Base-by-base conservation (phyloP, 2,113 vertebrate species). In the Chiloscyllium plagiosum region DNA sequence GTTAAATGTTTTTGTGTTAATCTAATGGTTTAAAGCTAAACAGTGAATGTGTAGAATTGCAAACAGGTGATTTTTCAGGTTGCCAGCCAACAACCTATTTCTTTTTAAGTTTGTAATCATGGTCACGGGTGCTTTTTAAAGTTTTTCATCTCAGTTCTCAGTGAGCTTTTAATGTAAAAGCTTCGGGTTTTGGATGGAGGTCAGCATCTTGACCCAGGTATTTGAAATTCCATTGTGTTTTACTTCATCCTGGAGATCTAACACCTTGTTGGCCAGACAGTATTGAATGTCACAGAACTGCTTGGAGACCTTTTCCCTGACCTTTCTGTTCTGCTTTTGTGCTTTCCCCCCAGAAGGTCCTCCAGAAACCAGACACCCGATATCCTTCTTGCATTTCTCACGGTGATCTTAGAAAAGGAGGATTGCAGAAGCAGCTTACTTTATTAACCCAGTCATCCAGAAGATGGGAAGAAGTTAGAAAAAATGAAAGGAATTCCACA, bases 321-420 rank as follows among this genome's bases (percentile, higher is more conserved):
- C 52, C 52, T 90, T 61, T 90, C 52, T 33, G 87, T 90, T 90
- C 52, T 61, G 52, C 24, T 90, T 90, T 90, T 90, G 52, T 90
- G 87, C 3, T 26, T 61, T 29, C 29, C 26, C 87, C 24, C 76
- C 12, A 33, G 56, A 61, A 90, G 26, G 26, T 90, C 26, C 87
- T 61, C 4, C 12, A 56, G 87, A 61, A 90, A 65, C 87, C 87
- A 90, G 52, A 90, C 29, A 90, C 26, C 4, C 50, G 0, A n/a
- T 56, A 3, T 90, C 87, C 52, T 56, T 33, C 87, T 90, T 29
- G 29, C 22, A 90, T 90, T 90, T 61, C 52, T 61, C 26, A 37
- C 52, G 2, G 52, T 90, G 87, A 33, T 15, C 24, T 87, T 87
- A 52, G 87, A 33, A 33, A 61, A 56, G 26, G 22, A 61, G 13